A percentile compares a stretch with the other conserved stretches of the same genome.
phyloP scores from a whole-genome alignment of 2,888 invertebrate genomes.

The Limnephilus lunatus region DNA sequence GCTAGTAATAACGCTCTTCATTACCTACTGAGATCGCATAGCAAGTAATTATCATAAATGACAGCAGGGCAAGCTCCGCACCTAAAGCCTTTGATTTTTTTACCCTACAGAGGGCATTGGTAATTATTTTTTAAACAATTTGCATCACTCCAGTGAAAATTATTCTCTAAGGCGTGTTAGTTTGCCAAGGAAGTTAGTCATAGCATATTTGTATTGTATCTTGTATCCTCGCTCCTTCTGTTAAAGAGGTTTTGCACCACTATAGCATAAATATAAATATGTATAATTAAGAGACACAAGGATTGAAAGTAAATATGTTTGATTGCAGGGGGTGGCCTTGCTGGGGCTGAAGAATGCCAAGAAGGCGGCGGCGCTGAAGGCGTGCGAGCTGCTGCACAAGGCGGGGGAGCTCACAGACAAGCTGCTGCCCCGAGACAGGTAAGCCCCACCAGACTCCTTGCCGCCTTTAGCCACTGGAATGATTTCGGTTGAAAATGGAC shows the following conservation, averaged over 20 bases:
- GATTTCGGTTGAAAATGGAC: no score
- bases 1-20: no score
- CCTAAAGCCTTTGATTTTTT: no score
- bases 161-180: no score
- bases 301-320: not conserved
- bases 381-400: conserved; percentile 84
- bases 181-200: not conserved
- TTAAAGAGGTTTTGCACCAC: not conserved
- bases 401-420: conserved; percentile 84
- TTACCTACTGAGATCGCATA: no score
- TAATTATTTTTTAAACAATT: no score
- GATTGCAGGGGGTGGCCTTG: conserved; percentile 79
- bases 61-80: no score
- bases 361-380: conserved; percentile 87
- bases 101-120: no score
- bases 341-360: conserved; percentile 82
- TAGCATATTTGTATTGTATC: not conserved
- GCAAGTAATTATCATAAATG: no score
- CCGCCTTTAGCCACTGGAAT: no score
- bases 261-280: not conserved
- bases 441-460: not conserved
- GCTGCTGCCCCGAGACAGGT: conserved; percentile 78
- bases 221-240: not conserved
- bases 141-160: no score
- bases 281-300: not conserved